These are phyloP conservation scores for Callyntrura sp. DNA, from an alignment of 2,888 invertebrate genomes.

Conservation along the genomic window DNA sequence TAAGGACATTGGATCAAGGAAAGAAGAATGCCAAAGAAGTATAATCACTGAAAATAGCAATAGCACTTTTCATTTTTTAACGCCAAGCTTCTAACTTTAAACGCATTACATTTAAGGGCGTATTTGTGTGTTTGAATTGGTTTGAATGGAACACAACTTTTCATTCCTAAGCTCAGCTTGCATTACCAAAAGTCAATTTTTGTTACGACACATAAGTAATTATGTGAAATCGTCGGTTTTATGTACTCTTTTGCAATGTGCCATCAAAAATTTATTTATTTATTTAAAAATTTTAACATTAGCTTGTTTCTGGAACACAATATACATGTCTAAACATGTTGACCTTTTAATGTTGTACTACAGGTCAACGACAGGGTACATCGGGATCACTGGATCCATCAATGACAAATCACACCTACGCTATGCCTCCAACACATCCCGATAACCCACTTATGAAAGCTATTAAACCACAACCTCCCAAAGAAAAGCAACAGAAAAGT, in stretches of 20 bases:
- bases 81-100: not conserved
- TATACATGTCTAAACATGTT: not conserved
- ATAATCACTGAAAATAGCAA: not conserved
- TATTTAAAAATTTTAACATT: no score
- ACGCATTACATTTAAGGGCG: not conserved
- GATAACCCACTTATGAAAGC: constrained; percentile 78
- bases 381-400: constrained; percentile 84
- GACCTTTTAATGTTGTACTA: not conserved
- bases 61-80: not conserved
- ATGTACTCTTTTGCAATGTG: not conserved
- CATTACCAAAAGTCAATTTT: no score
- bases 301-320: no score
- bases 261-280: not conserved
- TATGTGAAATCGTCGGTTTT: no score
- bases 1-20: constrained; percentile 40
- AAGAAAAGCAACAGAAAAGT: constrained; percentile 83
- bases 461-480: constrained; percentile 75
- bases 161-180: no score
- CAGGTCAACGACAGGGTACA: constrained; percentile 50
- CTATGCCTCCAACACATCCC: constrained; percentile 88
- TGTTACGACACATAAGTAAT: no score
- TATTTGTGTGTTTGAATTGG: not conserved
- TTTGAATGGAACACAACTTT: not conserved
- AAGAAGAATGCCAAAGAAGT: not conserved
- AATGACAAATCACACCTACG: constrained; percentile 95